Base-by-base conservation (phyloP, 2,888 invertebrate genomes). In the Aphidoletes aphidimyza region DNA sequence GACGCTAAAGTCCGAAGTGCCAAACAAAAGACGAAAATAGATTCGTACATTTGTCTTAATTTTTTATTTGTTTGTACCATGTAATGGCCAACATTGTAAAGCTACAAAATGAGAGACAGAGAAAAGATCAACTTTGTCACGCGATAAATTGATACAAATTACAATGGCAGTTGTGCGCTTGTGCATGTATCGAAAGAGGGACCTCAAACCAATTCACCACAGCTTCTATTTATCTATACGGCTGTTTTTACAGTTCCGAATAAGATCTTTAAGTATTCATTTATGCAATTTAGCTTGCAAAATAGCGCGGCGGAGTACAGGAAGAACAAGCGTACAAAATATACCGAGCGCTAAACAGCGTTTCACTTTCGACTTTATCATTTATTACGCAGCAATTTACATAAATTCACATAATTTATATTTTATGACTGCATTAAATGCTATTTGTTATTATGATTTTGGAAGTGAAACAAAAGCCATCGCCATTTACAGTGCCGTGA, bases 361-460 rank as follows among this genome's bases (percentile, higher is more conserved):
- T 69, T 30, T 69, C n/a, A 1, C 34, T 14, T 3, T 47, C 47
- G 22, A 0, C 30, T 14, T 30, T 69, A 69, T 69, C 69, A 30
- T 69, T 69, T 69, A 69, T 69, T 69, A 30, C 69, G 17, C 30
- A 69, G 69, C 69, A 69, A 69, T 69, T 69, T 69, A 14, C 69
- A 69, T 69, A 69, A 69, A 69, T 69, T 69, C 69, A 30, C 69
- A 69, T 69, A 69, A 69, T 69, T 69, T 30, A 69, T 69, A 69
- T 69, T 69, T 69, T 69, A 69, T 69, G 69, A 69, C 69, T 69
- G 30, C 69, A 69, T 69, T 69, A 69, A 69, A 69, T 69, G 69
- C 69, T 69, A 14, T 69, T 69, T 69, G 34, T 69, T 30, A 30
- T 26, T 34, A 69, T 69, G 69, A 69, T 30, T 69, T 34, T 69